A percentile compares a stretch with the other conserved stretches of the same genome.
These are phyloP conservation scores for Pterostichus madidus DNA, from an alignment of 2,888 invertebrate genomes.

Conservation along the genomic window DNA sequence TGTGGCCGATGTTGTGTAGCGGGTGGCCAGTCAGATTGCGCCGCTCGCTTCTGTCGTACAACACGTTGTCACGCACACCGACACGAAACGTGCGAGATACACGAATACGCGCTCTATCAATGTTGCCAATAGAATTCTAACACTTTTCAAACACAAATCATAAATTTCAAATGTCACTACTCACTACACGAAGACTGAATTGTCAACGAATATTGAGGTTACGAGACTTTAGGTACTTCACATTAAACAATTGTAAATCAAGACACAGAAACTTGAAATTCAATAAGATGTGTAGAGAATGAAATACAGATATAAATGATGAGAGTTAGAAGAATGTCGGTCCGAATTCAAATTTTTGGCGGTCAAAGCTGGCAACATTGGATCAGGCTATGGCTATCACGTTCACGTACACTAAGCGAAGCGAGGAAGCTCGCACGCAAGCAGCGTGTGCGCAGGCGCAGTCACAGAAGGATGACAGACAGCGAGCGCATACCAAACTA, in stretches of 20 bases:
- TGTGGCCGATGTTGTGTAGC: slow-evolving; percentile 36
- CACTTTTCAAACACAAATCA: slow-evolving; percentile 2
- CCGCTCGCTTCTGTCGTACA: slow-evolving; percentile 34
- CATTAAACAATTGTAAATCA: too few relatives aligned
- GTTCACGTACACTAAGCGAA: slow-evolving; percentile 1
- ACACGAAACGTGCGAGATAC: slow-evolving; percentile 26
- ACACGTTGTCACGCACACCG: slow-evolving; percentile 36
- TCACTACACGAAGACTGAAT: neutral
- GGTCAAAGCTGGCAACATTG: slow-evolving; percentile 48
- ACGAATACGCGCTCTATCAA: slow-evolving; percentile 35
- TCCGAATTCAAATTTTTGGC: slow-evolving; percentile 44
- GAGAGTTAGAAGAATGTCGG: too few relatives aligned
- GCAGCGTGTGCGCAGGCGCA: slow-evolving; percentile 33
- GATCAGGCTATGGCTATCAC: slow-evolving; percentile 3
- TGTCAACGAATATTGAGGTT: neutral
- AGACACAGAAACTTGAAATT: too few relatives aligned
- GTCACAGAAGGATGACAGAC: slow-evolving; percentile 63
- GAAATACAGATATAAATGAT: too few relatives aligned
- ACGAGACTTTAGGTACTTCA: too few relatives aligned
- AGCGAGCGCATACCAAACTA: slow-evolving; percentile 67
- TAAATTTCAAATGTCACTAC: slow-evolving; percentile 20
- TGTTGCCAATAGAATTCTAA: slow-evolving; percentile 40
- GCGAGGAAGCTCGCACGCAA: slow-evolving; percentile 47
- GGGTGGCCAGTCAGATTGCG: slow-evolving; percentile 40
- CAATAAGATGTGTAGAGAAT: too few relatives aligned